phyloP scores from a whole-genome alignment of 37 sponge, comb jelly and placozoan genomes.

The Oscarella lobularis region DNA sequence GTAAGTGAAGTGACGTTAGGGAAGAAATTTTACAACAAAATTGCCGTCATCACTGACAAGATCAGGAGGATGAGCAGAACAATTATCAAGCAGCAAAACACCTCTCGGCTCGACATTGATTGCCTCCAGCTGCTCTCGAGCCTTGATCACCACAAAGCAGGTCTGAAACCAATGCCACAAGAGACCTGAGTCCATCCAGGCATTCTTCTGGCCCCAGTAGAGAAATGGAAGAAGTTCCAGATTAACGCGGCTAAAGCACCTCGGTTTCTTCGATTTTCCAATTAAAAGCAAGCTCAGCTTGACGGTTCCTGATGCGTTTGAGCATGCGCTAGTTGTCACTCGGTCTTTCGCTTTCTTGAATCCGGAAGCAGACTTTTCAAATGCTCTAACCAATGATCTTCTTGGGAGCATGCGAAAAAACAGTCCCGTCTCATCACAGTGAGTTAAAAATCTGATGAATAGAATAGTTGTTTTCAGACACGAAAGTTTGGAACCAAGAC shows the following conservation, averaged over 20 bases:
- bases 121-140: conserved; percentile 7
- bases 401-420: too few species aligned
- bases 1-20: conserved; percentile 54
- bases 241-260: conserved; percentile 31
- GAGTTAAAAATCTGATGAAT: conserved; percentile 42
- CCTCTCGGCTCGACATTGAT: conserved; percentile 26
- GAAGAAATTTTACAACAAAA: conserved; percentile 34
- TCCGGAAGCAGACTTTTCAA: conserved; percentile 49
- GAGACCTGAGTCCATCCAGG: conserved; percentile 33
- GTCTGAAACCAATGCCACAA: conserved; percentile 54
- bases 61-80: conserved; percentile 43
- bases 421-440: too few species aligned
- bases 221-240: conserved; percentile 23
- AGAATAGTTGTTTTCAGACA: too few species aligned
- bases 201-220: conserved; percentile 42
- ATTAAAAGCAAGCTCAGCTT: conserved; percentile 27
- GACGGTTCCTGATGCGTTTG: conserved; percentile 44
- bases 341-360: conserved; percentile 40
- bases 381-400: too few species aligned
- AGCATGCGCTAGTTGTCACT: conserved; percentile 33
- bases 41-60: conserved; percentile 21
- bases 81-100: conserved; percentile 39
- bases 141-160: conserved; percentile 32
- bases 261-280: conserved; percentile 42
- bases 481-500: too few species aligned